These are phyloP conservation scores for Cyclopterus lumpus DNA, from an alignment of 2,797 vertebrate genomes.

Conservation along the genomic window DNA sequence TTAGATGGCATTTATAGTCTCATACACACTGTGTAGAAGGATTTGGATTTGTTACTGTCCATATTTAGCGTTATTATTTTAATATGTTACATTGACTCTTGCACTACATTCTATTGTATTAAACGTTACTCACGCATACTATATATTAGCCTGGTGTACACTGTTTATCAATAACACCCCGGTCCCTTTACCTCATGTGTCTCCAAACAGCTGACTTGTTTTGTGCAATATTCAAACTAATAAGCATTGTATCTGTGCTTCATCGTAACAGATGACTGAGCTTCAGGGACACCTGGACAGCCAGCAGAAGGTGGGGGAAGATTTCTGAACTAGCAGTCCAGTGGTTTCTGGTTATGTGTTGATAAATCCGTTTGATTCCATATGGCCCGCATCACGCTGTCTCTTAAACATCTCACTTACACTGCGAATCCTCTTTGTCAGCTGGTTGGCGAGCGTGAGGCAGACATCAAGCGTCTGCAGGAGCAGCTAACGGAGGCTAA, in stretches of 20 bases:
- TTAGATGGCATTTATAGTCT: no score
- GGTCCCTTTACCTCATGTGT: no score
- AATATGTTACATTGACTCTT: no score
- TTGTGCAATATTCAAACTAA: not conserved
- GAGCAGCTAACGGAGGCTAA: conserved; percentile 85
- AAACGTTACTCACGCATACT: no score
- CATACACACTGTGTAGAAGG: no score
- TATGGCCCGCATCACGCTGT: no score
- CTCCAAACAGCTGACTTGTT: not conserved
- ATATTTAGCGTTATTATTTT: no score
- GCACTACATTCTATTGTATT: no score
- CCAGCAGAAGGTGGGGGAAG: conserved; percentile 86
- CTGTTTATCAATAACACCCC: no score
- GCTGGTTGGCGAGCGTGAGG: conserved; percentile 87
- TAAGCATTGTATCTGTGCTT: not conserved
- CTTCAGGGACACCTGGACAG: conserved; percentile 87
- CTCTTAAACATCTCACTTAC: not conserved
- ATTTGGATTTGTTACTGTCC: not conserved
- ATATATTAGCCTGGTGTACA: no score
- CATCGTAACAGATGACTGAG: conserved; percentile 74
- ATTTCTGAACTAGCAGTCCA: not conserved
- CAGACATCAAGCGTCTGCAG: conserved; percentile 86
- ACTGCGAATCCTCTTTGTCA: conserved; percentile 52
- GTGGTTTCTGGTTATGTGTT: not conserved
- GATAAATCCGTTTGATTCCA: not conserved